A percentile compares a stretch with the other conserved stretches of the same genome.
phyloP scores from a whole-genome alignment of 2,888 invertebrate species.

The Octonoba sinensis region DNA sequence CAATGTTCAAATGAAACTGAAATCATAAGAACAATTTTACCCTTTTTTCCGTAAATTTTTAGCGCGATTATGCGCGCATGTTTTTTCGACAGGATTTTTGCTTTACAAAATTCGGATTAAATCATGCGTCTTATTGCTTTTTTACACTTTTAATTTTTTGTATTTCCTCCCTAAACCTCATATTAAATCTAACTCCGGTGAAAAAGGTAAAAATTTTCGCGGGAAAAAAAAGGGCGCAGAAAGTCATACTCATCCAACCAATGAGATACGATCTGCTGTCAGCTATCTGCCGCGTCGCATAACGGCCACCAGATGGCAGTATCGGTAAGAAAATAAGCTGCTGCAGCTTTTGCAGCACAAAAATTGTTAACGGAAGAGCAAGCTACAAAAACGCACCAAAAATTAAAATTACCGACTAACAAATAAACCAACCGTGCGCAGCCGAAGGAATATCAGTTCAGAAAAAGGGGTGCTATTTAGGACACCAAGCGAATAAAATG shows the following conservation, averaged over 20 bases:
- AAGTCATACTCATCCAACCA: conserved; percentile 41
- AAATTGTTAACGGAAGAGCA: conserved; percentile 53
- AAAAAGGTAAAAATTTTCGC: conserved; percentile 49
- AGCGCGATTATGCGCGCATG: conserved; percentile 28
- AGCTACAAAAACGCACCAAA: conserved; percentile 51
- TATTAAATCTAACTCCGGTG: conserved; percentile 48
- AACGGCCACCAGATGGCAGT: conserved; percentile 55
- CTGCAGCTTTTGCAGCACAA: conserved; percentile 12
- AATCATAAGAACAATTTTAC: conserved; percentile 36
- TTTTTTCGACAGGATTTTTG: conserved; percentile 48
- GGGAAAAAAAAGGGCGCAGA: conserved; percentile 25
- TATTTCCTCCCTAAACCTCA: conserved; percentile 43
- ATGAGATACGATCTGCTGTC: conserved; percentile 54
- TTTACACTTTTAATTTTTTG: conserved; percentile 33
- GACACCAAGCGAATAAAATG: conserved; percentile 61
- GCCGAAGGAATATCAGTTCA: conserved; percentile 34
- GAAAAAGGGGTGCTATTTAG: conserved; percentile 31
- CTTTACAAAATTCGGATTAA: conserved; percentile 54
- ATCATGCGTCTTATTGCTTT: conserved; percentile 59
- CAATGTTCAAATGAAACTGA: not conserved
- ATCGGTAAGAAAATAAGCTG: conserved; percentile 47
- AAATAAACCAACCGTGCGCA: conserved; percentile 60
- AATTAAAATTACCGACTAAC: conserved; percentile 63
- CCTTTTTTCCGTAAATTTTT: conserved; percentile 47
- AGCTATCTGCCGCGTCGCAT: conserved; percentile 43